Evolutionary conservation across 2,888 invertebrate genomes (phyloP).

Genomic region (Ellobium chinense): DNA sequence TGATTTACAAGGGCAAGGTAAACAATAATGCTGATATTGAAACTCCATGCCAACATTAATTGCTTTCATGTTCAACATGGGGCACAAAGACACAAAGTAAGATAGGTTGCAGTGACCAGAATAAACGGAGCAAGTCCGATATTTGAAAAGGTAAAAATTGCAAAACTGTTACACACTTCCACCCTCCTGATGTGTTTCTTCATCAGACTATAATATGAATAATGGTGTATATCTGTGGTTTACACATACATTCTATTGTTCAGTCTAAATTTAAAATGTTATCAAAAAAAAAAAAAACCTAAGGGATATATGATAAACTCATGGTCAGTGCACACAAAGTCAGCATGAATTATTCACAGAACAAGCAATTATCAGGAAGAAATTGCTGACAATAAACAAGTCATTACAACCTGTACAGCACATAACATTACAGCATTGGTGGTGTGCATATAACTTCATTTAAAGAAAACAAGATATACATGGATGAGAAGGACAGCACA

Average conservation of each 20-base stretch:
- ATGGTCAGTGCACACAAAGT: conserved; percentile 11
- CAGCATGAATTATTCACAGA: conserved; percentile 23
- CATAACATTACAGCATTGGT: conserved; percentile 17
- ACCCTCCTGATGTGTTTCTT: not conserved
- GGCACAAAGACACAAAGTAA: not conserved
- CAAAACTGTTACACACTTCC: not conserved
- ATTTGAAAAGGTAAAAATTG: not conserved
- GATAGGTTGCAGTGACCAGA: conserved; percentile 34
- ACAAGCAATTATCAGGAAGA: not conserved
- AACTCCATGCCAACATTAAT: not conserved
- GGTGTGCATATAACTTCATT: conserved; percentile 4
- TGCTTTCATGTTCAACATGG: not conserved
- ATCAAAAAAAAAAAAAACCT: not conserved
- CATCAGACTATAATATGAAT: not conserved
- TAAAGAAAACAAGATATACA: not conserved
- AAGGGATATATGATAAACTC: not conserved
- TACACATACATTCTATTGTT: not conserved
- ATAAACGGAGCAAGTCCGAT: not conserved
- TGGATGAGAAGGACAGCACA: not conserved
- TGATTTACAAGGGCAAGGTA: conserved; percentile 2
- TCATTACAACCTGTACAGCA: conserved; percentile 13
- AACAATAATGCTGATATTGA: conserved; percentile 27
- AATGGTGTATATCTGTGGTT: conserved; percentile 6
- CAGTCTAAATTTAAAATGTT: not conserved
- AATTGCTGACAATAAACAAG: not conserved